Conservation (phyloP, 2,797 vertebrate species). For the Arnoldichthys spilopterus region DNA sequence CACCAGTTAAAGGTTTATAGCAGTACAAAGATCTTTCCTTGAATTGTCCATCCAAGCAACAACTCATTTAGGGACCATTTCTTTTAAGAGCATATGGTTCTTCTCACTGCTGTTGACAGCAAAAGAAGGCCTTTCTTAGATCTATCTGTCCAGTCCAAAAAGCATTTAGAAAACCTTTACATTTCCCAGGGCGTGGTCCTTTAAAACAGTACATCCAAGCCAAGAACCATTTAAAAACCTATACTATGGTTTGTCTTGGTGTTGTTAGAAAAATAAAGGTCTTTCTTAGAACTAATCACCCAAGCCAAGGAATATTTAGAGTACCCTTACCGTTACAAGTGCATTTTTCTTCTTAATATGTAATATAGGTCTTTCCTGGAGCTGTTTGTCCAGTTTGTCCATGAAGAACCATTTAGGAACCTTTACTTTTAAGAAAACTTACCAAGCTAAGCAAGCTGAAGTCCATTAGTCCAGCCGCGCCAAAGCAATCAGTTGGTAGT, state of each 20-base stretch:
- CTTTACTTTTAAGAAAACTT: conserved; percentile 21
- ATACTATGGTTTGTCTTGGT: too few relatives aligned
- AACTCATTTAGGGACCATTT: neutral
- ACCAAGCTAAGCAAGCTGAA: conserved; percentile 23
- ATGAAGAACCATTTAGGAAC: neutral
- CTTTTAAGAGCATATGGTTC: neutral
- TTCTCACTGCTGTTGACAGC: neutral
- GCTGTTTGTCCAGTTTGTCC: neutral
- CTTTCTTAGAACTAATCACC: neutral
- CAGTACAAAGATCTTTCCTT: neutral
- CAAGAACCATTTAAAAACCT: too few relatives aligned
- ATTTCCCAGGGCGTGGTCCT: too few relatives aligned
- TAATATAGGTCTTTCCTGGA: neutral
- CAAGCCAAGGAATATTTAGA: too few relatives aligned
- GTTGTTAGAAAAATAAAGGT: neutral
- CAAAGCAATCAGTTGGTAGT: conserved; percentile 39
- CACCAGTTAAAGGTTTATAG: neutral
- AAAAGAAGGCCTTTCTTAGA: neutral
- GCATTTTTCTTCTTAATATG: too few relatives aligned
- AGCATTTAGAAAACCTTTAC: too few relatives aligned
- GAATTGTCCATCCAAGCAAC: neutral
- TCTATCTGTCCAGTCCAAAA: too few relatives aligned
- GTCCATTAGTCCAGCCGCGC: conserved; percentile 39
- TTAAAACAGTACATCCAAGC: neutral
- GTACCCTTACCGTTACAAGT: too few relatives aligned